Conservation (phyloP, 2,113 vertebrate species). For the Strix uralensis region DNA sequence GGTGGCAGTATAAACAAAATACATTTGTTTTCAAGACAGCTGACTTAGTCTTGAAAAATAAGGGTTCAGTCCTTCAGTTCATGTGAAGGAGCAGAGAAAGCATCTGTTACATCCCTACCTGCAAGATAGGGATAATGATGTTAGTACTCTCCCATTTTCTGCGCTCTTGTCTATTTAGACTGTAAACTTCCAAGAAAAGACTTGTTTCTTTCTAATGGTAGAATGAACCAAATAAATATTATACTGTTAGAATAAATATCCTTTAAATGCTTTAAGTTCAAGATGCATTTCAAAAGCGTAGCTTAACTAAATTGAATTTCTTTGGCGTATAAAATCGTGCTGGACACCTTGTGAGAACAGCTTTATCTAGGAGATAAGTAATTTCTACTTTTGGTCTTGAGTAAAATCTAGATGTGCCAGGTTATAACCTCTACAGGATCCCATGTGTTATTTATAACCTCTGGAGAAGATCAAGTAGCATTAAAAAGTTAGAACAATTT, state of each 20-base stretch:
- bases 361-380: neutral
- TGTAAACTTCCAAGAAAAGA: neutral
- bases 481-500: slow-evolving; percentile 7
- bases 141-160: neutral
- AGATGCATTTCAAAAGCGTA: neutral
- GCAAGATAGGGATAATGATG: neutral
- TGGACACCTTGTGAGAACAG: neutral
- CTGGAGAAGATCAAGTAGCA: neutral
- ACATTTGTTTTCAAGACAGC: neutral
- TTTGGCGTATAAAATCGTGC: neutral
- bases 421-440: neutral
- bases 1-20: neutral
- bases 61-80: neutral
- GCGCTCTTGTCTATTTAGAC: neutral
- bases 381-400: neutral
- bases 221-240: neutral
- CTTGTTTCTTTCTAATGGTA: neutral
- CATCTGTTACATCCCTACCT: neutral
- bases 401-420: neutral
- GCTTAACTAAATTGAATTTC: neutral
- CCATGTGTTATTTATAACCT: neutral
- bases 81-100: neutral
- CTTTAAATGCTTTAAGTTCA: neutral
- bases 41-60: neutral
- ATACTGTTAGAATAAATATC: neutral